Evolutionary conservation across 1,140 invertebrate genomes (phyloP), one percentile per base, ranked within the genome.

Genomic region (Nixonia krombeini): DNA sequence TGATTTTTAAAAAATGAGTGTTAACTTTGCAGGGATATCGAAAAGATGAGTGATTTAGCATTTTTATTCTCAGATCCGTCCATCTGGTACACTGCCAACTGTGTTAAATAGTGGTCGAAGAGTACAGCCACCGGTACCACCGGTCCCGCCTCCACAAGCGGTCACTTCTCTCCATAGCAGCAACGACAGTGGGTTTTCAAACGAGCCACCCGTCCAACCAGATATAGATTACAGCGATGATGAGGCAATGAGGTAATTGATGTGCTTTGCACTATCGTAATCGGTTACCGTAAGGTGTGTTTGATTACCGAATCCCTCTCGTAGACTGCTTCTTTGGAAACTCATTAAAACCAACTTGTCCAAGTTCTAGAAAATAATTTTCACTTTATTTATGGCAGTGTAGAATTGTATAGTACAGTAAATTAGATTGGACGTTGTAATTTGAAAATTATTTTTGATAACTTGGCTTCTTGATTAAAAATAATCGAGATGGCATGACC

Each of bases 211-310:
- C 2, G 91, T 92, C 13, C 93, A 94, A 73, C 94, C 94, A 0
- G 93, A 95, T 83, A 89, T 95, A 58, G 94, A 95, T 81, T 95
- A 95, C 80, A 95, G 93, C 29, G 94, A 96, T 75, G 93, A 95
- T 82, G 94, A 96, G 72, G 91, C 90, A 13, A 90, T 90, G 82
- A 92, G 92, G 93, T 94, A 88, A 21, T n/a, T n/a, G n/a, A n/a
- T n/a, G n/a, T 7, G 12, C 29, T 3, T 33, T 12, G 33, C 10
- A 10, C 1, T 37, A 4, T 38, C 26, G 37, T 42, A 70, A 64
- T 56, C 58, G 64, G 2, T 4, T 21, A 4, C 8, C 8, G 55
- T 18, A 40, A 16, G 12, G 16, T 40, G 37, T 40, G 4, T 16
- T 40, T 40, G 50, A 28, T 49, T 62, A 53, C 61, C 53, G 62